Percentiles rank a stretch among this genome's conserved stretches.
Evolutionary conservation across 37 sponge, comb jelly and placozoan species (phyloP).

Genomic region (Chondrilla cf. caribensis): DNA sequence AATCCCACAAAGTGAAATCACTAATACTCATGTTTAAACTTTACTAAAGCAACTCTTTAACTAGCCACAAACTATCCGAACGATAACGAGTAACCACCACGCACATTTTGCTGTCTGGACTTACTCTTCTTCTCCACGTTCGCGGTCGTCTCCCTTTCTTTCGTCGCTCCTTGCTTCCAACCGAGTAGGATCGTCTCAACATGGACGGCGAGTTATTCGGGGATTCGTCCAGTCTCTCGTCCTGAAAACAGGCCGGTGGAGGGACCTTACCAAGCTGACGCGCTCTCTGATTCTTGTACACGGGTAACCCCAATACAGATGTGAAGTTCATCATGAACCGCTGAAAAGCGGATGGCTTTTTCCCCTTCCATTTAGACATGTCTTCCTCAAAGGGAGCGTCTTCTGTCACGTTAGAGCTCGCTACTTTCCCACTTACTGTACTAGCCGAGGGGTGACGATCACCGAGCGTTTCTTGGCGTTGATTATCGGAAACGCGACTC

Average conservation of each 20-base stretch:
- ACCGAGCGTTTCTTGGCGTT: too few relatives aligned
- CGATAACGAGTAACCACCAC: too few relatives aligned
- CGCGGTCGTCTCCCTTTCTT: not conserved
- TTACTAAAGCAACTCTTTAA: too few relatives aligned
- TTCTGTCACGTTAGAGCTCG: not conserved
- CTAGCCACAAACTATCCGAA: too few relatives aligned
- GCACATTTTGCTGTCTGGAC: not conserved
- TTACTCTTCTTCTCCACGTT: slow-evolving; percentile 18
- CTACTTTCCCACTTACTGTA: too few relatives aligned
- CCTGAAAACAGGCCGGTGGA: slow-evolving; percentile 16
- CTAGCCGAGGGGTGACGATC: too few relatives aligned
- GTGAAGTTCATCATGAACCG: slow-evolving; percentile 31
- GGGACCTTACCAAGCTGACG: slow-evolving; percentile 22
- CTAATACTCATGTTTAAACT: too few relatives aligned
- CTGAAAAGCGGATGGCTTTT: slow-evolving; percentile 7
- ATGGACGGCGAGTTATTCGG: not conserved
- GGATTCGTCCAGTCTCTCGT: slow-evolving; percentile 12
- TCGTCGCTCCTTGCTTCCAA: not conserved
- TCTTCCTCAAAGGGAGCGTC: not conserved
- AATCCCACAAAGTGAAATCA: too few relatives aligned
- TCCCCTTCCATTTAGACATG: slow-evolving; percentile 9
- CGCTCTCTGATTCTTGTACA: slow-evolving; percentile 14
- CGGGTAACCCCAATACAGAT: slow-evolving; percentile 6
- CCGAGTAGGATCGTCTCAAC: not conserved
- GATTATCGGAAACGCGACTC: too few relatives aligned